These are phyloP conservation scores for Hozukius guyotensis DNA, from an alignment of 2,797 vertebrate species.

Conservation along the genomic window DNA sequence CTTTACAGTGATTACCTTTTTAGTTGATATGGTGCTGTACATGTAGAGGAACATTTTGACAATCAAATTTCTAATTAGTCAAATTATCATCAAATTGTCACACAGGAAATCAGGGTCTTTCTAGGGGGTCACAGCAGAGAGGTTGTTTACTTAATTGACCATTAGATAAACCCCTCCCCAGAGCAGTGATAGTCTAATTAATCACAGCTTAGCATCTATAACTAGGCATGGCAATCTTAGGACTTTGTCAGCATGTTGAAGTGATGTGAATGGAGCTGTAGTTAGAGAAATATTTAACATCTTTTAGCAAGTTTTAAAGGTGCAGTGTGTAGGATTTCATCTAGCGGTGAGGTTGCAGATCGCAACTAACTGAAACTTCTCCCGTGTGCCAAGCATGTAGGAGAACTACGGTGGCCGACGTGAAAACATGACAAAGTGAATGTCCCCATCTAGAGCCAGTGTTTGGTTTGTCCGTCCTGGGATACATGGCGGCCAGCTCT, in stretches of 20 bases:
- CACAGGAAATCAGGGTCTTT: not conserved
- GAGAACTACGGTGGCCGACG: rapidly evolving
- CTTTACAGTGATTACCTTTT: not conserved
- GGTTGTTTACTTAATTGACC: not conserved
- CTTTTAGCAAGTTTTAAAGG: too few species aligned
- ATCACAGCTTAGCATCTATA: not conserved
- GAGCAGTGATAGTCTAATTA: not conserved
- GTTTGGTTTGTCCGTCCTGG: too few species aligned
- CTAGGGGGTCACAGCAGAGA: not conserved
- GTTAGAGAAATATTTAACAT: not conserved
- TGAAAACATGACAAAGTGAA: too few species aligned
- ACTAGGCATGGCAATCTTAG: not conserved
- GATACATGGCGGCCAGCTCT: too few species aligned
- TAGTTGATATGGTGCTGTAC: not conserved
- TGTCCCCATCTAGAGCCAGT: too few species aligned
- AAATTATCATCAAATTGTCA: not conserved
- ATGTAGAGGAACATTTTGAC: too few species aligned
- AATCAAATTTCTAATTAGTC: too few species aligned
- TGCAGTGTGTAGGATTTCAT: too few species aligned
- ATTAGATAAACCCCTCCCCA: not conserved
- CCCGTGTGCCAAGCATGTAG: too few species aligned
- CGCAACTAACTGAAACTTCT: too few species aligned
- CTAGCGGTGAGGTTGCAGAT: too few species aligned
- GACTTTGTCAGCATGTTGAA: not conserved
- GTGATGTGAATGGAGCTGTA: not conserved